Base-by-base conservation (phyloP, 2,113 vertebrate genomes). In the Megaceryle maxima region DNA sequence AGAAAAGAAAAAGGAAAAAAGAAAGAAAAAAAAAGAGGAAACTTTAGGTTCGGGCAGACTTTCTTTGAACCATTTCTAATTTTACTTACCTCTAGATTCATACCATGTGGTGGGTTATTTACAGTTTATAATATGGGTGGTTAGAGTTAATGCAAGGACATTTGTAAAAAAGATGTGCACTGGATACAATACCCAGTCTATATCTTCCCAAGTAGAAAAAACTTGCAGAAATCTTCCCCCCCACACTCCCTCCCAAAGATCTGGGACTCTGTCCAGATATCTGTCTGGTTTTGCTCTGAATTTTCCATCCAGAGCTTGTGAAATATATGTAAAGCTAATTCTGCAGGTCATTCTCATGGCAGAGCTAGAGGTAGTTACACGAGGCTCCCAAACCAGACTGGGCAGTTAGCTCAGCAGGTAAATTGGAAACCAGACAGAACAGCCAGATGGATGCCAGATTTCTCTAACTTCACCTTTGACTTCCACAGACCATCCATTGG, bases 71-170 rank as follows among this genome's bases (percentile, higher is more conserved):
- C 50, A 77, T 73, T 94, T 92, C 82, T 91, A 74, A 94, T 95
- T 94, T 96, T 86, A 66, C 82, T 90, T 94, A 92, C 91, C 90
- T 94, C 57, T 51, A 94, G 75, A 94, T 88, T 93, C 75, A 59
- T 88, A 74, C 55, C 64, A 73, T 63, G 87, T 88, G 79, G 55
- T 63, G 41, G n/a, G 68, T 93, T 93, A 90, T 80, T 91, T 86
- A 56, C 76, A 85, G 55, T 93, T 92, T 85, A 46, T 59, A 46
- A 85, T 87, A 79, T 43, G 78, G 72, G 79, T 83, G 44, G 63
- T 83, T 90, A 63, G 67, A 72, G 51, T 82, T 84, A 70, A 48
- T 74, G 44, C 26, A 90, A 62, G 78, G 79, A 74, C 59, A 77
- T 94, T 92, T 53, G 41, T 91, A 55, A 79, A 73, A 96, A 59